Conservation (phyloP, 2,113 vertebrate species). For the Perccottus glenii region DNA sequence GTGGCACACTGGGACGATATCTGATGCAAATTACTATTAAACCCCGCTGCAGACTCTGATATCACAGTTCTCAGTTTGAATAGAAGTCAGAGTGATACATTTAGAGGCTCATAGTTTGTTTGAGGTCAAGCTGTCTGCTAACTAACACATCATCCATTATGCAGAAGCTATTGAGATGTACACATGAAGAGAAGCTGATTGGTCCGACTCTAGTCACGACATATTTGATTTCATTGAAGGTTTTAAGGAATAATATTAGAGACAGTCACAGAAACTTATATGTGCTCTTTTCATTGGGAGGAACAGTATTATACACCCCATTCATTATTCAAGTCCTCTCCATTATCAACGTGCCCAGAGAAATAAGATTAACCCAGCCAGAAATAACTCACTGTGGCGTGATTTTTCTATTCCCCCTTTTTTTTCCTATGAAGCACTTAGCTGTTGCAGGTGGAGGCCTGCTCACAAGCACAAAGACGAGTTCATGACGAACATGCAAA, state of each 20-base stretch:
- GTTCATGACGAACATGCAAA: slow-evolving; percentile 25
- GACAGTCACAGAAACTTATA: slow-evolving; percentile 47
- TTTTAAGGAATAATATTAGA: slow-evolving; percentile 25
- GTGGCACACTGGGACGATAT: too few species aligned
- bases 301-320: slow-evolving; percentile 71
- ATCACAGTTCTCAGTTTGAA: background rate
- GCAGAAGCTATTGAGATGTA: slow-evolving; percentile 27
- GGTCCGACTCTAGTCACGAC: too few species aligned
- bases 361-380: slow-evolving; percentile 73
- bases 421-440: slow-evolving; percentile 60
- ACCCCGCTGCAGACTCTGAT: background rate
- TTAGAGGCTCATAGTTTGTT: slow-evolving; percentile 16
- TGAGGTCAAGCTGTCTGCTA: slow-evolving; percentile 41
- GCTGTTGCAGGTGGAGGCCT: slow-evolving; percentile 40
- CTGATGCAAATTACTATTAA: too few species aligned
- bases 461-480: slow-evolving; percentile 40
- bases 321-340: slow-evolving; percentile 78
- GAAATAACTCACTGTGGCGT: slow-evolving; percentile 75
- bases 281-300: slow-evolving; percentile 52
- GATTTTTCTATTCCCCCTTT: slow-evolving; percentile 66
- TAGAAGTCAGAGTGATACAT: background rate
- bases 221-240: background rate
- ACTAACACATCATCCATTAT: slow-evolving; percentile 40
- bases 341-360: slow-evolving; percentile 78
- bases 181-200: background rate